phyloP scores from a whole-genome alignment of 2,113 vertebrate species.

The Apteryx owenii region DNA sequence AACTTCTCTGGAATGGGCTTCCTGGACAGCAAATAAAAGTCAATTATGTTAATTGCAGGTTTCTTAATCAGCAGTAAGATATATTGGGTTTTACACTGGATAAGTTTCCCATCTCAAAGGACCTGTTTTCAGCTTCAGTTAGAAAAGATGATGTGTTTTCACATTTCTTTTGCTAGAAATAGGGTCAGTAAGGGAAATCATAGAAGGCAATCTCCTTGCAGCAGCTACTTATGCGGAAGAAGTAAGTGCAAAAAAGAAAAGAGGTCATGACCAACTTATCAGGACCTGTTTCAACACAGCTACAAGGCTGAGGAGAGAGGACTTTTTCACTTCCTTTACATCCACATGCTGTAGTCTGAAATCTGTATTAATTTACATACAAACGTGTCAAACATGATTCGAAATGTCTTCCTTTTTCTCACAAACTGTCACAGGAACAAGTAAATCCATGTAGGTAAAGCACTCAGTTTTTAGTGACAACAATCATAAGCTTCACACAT shows the following conservation, averaged over 20 bases:
- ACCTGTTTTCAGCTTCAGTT: background rate
- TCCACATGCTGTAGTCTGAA: background rate
- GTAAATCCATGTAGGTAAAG: background rate
- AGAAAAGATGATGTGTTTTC: background rate
- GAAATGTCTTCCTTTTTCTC: background rate
- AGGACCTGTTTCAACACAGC: background rate
- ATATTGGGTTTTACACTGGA: background rate
- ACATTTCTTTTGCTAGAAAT: background rate
- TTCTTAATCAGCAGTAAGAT: background rate
- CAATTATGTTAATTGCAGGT: background rate
- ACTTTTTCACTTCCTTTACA: background rate
- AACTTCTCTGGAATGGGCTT: background rate
- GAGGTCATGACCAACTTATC: background rate
- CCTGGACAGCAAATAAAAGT: background rate
- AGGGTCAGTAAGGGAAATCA: background rate
- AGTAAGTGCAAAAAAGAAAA: background rate
- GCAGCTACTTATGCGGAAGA: constrained; percentile 14
- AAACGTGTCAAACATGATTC: background rate
- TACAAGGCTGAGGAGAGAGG: background rate
- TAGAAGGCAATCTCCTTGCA: background rate
- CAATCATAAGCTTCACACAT: no score
- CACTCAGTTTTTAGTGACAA: background rate
- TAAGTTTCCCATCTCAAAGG: background rate
- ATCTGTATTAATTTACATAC: background rate
- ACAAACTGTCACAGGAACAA: background rate